phyloP scores from a whole-genome alignment of 2,888 invertebrate genomes.

The Euzophera pinguis region DNA sequence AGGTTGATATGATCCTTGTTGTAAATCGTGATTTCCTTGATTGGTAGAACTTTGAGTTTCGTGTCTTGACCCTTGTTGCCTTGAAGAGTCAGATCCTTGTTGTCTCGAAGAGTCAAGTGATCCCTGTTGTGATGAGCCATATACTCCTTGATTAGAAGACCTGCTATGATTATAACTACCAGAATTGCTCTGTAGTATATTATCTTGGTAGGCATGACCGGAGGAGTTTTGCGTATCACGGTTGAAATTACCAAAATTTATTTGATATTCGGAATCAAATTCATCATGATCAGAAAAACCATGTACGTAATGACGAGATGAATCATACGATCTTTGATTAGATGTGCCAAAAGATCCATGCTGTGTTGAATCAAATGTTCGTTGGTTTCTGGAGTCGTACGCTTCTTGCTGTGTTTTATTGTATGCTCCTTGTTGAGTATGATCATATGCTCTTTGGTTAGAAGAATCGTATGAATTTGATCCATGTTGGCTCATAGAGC shows the following conservation, averaged over 20 bases:
- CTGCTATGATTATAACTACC: background rate
- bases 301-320: background rate
- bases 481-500: background rate
- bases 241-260: background rate
- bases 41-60: background rate
- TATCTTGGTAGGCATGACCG: background rate
- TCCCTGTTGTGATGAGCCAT: background rate
- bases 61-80: background rate
- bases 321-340: constrained; percentile 1
- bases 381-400: background rate
- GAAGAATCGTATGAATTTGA: background rate
- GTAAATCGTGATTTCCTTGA: background rate
- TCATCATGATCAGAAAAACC: background rate
- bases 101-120: background rate
- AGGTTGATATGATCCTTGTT: background rate
- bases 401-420: background rate
- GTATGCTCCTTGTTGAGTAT: background rate
- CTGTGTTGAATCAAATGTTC: background rate
- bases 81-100: background rate
- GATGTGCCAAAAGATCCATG: background rate
- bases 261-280: background rate
- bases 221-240: background rate
- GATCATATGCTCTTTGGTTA: background rate
- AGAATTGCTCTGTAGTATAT: background rate
- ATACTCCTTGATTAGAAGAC: background rate